Conservation (phyloP, 2,113 vertebrate genomes). For the Osmerus mordax region DNA sequence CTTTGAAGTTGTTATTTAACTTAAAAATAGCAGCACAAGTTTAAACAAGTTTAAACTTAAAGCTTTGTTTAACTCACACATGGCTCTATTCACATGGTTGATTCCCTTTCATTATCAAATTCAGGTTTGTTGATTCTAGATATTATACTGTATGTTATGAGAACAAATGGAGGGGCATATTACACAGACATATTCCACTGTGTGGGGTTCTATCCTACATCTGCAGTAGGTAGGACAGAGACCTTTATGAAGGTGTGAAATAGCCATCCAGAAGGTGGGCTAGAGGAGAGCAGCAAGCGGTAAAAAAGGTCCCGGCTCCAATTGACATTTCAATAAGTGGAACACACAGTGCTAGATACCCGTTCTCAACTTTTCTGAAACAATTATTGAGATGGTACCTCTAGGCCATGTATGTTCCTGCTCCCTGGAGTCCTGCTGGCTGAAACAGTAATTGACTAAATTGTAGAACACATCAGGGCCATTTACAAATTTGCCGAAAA, state of each 20-base stretch:
- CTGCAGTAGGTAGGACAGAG: too few species aligned
- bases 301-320: conserved; percentile 71
- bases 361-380: conserved; percentile 93
- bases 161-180: too few species aligned
- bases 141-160: too few species aligned
- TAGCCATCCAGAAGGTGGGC: too few species aligned
- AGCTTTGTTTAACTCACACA: too few species aligned
- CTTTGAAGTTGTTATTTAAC: conserved; percentile 57
- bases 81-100: too few species aligned
- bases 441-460: conserved; percentile 99
- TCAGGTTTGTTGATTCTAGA: too few species aligned
- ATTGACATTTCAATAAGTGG: conserved; percentile 99
- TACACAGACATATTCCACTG: too few species aligned
- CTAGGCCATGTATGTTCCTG: conserved; percentile 99
- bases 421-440: conserved; percentile 99
- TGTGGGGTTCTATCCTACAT: too few species aligned
- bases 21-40: conserved; percentile 13
- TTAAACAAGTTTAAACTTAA: not conserved
- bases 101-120: too few species aligned
- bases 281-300: too few species aligned
- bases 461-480: conserved; percentile 95
- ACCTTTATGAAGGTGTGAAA: too few species aligned
- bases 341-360: conserved; percentile 97
- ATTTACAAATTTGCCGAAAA: conserved; percentile 94
- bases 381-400: conserved; percentile 99